These are phyloP conservation scores for Squalus acanthias DNA, from an alignment of 2,797 vertebrate genomes.

Conservation along the genomic window DNA sequence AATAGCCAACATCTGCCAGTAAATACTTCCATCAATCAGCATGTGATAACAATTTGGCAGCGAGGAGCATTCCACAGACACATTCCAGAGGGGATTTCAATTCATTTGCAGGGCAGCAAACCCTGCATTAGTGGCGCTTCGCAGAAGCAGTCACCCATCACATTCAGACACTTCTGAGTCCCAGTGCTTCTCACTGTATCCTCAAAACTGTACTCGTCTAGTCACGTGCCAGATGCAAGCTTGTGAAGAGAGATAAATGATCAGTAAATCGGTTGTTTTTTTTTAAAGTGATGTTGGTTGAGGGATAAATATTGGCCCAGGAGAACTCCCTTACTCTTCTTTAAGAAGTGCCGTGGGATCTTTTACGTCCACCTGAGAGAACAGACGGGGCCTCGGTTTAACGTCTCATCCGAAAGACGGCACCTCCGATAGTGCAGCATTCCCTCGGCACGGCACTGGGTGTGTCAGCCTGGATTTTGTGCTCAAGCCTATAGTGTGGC, in stretches of 20 bases:
- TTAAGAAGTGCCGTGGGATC: not conserved
- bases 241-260: not conserved
- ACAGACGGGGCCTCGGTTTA: not conserved
- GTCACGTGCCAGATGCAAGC: not conserved
- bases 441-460: no score
- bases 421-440: no score
- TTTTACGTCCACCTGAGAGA: not conserved
- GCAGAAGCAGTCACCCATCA: not conserved
- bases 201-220: not conserved
- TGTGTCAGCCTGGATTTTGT: no score
- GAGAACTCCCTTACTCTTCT: not conserved
- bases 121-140: not conserved
- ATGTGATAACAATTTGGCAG: conserved; percentile 55
- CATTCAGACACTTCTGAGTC: not conserved
- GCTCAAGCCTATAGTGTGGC: no score
- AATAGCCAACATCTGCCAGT: conserved; percentile 49
- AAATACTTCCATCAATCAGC: conserved; percentile 52
- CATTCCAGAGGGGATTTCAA: conserved; percentile 63
- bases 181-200: not conserved
- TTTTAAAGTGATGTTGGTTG: not conserved
- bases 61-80: conserved; percentile 41
- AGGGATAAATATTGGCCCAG: not conserved
- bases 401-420: not conserved
- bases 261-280: not conserved
- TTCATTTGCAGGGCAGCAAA: conserved; percentile 43